Percentiles rank a stretch among this genome's conserved stretches.
Evolutionary conservation across 2,888 invertebrate genomes (phyloP).

Genomic region (Helicoverpa assulta): DNA sequence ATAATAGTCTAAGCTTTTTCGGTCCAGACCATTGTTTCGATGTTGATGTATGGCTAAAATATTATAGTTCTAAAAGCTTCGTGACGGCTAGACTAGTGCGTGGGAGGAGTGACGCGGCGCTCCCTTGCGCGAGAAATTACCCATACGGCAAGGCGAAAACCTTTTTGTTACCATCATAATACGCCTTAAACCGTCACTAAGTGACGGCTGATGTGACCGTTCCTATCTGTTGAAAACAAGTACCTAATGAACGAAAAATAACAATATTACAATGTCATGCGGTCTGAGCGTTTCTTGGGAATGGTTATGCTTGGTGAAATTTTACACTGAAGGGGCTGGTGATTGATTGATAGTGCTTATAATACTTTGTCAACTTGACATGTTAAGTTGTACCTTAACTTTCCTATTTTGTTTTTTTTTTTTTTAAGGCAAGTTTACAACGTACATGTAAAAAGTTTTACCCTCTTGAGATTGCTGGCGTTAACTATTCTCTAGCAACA

Average conservation of each 20-base stretch:
- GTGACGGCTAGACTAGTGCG: constrained; percentile 44
- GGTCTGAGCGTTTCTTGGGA: constrained; percentile 33
- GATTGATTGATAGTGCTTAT: constrained; percentile 26
- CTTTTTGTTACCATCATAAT: constrained; percentile 50
- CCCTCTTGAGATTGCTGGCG: too few species aligned
- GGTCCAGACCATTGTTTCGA: constrained; percentile 37
- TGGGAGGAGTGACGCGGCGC: constrained; percentile 49
- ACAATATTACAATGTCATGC: constrained; percentile 37
- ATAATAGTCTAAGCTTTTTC: constrained; percentile 27
- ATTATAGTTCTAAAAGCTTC: constrained; percentile 48
- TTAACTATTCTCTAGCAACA: neutral
- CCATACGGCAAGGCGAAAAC: constrained; percentile 36
- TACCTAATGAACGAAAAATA: constrained; percentile 32
- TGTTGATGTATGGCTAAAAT: constrained; percentile 45
- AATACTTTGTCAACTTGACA: neutral
- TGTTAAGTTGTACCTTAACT: neutral
- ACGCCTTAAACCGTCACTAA: constrained; percentile 44
- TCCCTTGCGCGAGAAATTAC: constrained; percentile 66
- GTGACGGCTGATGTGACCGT: constrained; percentile 59
- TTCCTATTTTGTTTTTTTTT: neutral
- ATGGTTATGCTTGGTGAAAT: constrained; percentile 16
- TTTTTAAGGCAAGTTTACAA: neutral
- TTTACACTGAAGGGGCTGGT: constrained; percentile 11
- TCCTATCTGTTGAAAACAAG: constrained; percentile 49
- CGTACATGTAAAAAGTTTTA: too few species aligned